A percentile compares a stretch with the other conserved stretches of the same genome.
Evolutionary conservation across 2,888 invertebrate genomes (phyloP).

Genomic region (Hyposoter didymator): DNA sequence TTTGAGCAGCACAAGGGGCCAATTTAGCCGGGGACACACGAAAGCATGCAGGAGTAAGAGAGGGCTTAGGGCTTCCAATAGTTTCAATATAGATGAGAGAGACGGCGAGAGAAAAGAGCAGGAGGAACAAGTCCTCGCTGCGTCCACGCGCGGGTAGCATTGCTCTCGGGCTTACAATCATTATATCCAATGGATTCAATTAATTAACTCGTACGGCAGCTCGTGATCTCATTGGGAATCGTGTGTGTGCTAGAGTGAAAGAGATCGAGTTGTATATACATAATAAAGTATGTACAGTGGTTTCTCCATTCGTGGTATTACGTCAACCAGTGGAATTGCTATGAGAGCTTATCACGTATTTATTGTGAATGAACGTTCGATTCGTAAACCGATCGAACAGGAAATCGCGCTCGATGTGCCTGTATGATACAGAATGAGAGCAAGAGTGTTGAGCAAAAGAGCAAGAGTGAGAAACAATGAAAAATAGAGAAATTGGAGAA

Average conservation of each 20-base stretch:
- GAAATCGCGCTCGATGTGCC: background rate
- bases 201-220: slow-evolving; percentile 74
- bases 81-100: slow-evolving; percentile 24
- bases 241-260: slow-evolving; percentile 31
- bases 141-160: background rate
- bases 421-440: slow-evolving; percentile 55
- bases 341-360: slow-evolving; percentile 70
- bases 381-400: slow-evolving; percentile 63
- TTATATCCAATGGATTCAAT: slow-evolving; percentile 78
- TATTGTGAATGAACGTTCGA: slow-evolving; percentile 67
- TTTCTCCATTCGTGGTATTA: slow-evolving; percentile 59
- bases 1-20: slow-evolving; percentile 74
- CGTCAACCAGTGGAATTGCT: slow-evolving; percentile 68
- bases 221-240: slow-evolving; percentile 21
- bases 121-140: background rate
- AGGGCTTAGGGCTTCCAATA: slow-evolving; percentile 33
- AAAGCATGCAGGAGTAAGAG: slow-evolving; percentile 66
- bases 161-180: slow-evolving; percentile 66
- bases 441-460: slow-evolving; percentile 34
- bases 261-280: slow-evolving; percentile 50
- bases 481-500: slow-evolving; percentile 14
- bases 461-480: slow-evolving; percentile 39
- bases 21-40: slow-evolving; percentile 76
- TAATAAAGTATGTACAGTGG: slow-evolving; percentile 47
- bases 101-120: slow-evolving; percentile 46